phyloP scores from a whole-genome alignment of 1,140 invertebrate species.

The Rhyzopertha dominica region DNA sequence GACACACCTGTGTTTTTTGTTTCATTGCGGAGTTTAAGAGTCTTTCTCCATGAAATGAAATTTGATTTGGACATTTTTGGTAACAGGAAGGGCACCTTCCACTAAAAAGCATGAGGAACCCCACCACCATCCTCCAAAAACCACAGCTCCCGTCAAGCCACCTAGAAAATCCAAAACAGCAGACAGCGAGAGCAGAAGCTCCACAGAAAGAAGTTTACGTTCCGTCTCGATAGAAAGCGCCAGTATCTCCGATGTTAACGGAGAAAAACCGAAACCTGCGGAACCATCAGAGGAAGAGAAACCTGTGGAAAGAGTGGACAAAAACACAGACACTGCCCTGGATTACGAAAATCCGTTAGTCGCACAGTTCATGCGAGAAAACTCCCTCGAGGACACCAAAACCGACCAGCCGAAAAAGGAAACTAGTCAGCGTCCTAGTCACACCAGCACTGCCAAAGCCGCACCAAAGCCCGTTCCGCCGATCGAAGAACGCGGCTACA shows the following conservation, averaged over 20 bases:
- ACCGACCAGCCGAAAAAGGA: constrained; percentile 9
- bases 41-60: too few relatives aligned
- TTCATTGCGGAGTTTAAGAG: too few relatives aligned
- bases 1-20: too few relatives aligned
- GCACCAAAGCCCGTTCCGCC: neutral
- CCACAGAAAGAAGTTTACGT: neutral
- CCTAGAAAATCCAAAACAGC: constrained; percentile 26
- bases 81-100: too few relatives aligned
- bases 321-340: constrained; percentile 5
- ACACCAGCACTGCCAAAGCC: neutral
- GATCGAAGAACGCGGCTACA: constrained; percentile 17
- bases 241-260: constrained; percentile 16
- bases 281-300: neutral
- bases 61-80: too few relatives aligned
- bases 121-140: constrained; percentile 1
- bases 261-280: neutral
- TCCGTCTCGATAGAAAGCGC: constrained; percentile 8
- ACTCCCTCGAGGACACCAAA: constrained; percentile 27
- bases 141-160: constrained; percentile 36
- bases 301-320: neutral
- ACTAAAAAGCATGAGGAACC: constrained; percentile 7
- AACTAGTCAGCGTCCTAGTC: neutral
- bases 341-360: constrained; percentile 30
- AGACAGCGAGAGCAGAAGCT: constrained; percentile 11
- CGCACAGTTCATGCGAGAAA: constrained; percentile 35